phyloP scores from a whole-genome alignment of 2,797 vertebrate genomes.

The Platyrinchus mystaceus region DNA sequence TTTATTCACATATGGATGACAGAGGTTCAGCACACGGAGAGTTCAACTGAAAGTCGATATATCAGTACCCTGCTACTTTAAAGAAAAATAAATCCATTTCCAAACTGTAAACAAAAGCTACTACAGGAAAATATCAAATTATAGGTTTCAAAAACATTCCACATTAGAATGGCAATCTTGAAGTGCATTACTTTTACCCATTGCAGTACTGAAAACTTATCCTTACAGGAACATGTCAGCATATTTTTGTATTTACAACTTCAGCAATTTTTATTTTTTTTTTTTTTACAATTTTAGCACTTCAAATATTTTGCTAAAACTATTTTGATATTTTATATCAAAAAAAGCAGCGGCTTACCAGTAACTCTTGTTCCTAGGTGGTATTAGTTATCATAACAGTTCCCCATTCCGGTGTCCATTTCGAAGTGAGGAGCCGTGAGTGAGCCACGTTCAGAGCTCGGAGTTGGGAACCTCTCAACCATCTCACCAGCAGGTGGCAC shows the following conservation, averaged over 20 bases:
- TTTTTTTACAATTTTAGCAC: not conserved
- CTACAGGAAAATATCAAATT: not conserved
- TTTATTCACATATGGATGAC: not conserved
- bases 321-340: not conserved
- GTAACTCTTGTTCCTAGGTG: not conserved
- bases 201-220: not conserved
- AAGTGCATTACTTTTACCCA: not conserved
- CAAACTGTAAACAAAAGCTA: not conserved
- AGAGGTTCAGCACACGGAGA: not conserved
- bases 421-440: not conserved
- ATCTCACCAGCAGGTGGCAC: slow-evolving; percentile 60
- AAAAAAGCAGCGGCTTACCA: not conserved
- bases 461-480: not conserved
- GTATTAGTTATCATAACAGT: not conserved
- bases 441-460: slow-evolving; percentile 19
- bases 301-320: not conserved
- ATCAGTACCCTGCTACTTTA: not conserved
- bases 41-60: not conserved
- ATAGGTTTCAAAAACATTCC: not conserved
- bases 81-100: not conserved
- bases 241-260: not conserved
- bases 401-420: slow-evolving; percentile 7
- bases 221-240: not conserved
- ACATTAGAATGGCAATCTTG: not conserved
- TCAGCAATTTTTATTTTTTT: not conserved